Percentiles rank a stretch among this genome's conserved stretches.
phyloP scores from a whole-genome alignment of 2,888 invertebrate genomes.

The Drosophila rubida region DNA sequence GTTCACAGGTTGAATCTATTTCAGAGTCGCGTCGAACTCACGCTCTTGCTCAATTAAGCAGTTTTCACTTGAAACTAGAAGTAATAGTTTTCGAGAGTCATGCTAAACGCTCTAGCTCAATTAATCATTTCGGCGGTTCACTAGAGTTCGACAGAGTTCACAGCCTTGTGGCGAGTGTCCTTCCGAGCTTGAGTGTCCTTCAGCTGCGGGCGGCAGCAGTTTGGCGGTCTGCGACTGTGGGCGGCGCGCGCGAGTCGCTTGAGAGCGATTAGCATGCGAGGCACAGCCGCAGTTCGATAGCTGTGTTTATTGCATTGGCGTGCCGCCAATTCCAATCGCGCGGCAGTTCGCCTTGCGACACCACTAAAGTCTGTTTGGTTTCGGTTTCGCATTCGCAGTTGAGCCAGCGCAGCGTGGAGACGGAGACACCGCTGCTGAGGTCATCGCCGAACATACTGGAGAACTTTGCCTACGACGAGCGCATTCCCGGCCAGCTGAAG shows the following conservation, averaged over 20 bases:
- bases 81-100: too few relatives aligned
- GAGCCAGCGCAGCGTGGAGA: constrained; percentile 50
- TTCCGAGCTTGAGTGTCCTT: too few relatives aligned
- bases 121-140: too few relatives aligned
- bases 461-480: constrained; percentile 83
- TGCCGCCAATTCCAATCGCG: constrained; percentile 35
- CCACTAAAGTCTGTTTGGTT: constrained; percentile 33
- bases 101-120: too few relatives aligned
- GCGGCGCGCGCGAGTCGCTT: too few relatives aligned
- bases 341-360: constrained; percentile 55
- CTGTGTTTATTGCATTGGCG: constrained; percentile 73
- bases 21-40: neutral
- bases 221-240: too few relatives aligned
- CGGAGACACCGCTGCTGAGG: constrained; percentile 80
- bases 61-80: too few relatives aligned
- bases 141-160: too few relatives aligned
- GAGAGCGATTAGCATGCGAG: constrained; percentile 73
- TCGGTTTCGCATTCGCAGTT: constrained; percentile 42
- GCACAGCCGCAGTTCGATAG: constrained; percentile 34
- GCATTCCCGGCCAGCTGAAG: constrained; percentile 12
- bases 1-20: neutral
- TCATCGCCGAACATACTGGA: constrained; percentile 84
- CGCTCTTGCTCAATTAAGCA: neutral
- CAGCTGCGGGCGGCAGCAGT: too few relatives aligned
- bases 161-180: too few relatives aligned